Conservation (phyloP, 1,140 invertebrate genomes). For the Leptopilina boulardi region DNA sequence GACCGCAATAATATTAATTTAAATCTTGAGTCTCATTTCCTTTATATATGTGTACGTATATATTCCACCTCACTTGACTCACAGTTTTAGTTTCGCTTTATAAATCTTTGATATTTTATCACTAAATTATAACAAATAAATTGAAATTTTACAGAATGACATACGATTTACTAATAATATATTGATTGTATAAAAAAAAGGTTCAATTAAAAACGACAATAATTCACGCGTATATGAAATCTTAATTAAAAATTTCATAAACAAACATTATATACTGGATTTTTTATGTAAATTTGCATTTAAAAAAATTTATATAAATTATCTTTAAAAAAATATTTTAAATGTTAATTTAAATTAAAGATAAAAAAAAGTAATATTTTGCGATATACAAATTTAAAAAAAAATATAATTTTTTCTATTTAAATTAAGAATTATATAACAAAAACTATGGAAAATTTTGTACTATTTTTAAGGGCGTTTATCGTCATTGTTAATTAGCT, state of each 20-base stretch:
- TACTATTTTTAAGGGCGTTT: background rate
- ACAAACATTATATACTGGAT: background rate
- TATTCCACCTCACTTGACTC: background rate
- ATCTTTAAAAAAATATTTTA: no score
- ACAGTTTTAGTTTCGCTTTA: background rate
- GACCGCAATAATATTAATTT: conserved; percentile 13
- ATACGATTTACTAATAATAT: background rate
- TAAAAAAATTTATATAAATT: no score
- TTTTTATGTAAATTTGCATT: no score
- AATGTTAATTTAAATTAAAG: no score
- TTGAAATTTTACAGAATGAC: background rate
- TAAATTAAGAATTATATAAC: no score
- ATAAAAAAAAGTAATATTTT: no score
- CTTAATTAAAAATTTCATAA: background rate
- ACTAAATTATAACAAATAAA: background rate
- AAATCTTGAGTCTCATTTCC: background rate
- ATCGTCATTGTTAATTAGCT: conserved; percentile 28
- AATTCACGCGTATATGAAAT: background rate
- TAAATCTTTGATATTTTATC: background rate
- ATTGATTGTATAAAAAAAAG: background rate
- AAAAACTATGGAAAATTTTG: background rate
- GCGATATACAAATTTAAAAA: no score
- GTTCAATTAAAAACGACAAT: background rate
- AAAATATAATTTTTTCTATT: no score
- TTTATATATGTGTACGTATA: no score